Conservation (phyloP, 2,888 invertebrate species). For the Hyposoter dolosus region DNA sequence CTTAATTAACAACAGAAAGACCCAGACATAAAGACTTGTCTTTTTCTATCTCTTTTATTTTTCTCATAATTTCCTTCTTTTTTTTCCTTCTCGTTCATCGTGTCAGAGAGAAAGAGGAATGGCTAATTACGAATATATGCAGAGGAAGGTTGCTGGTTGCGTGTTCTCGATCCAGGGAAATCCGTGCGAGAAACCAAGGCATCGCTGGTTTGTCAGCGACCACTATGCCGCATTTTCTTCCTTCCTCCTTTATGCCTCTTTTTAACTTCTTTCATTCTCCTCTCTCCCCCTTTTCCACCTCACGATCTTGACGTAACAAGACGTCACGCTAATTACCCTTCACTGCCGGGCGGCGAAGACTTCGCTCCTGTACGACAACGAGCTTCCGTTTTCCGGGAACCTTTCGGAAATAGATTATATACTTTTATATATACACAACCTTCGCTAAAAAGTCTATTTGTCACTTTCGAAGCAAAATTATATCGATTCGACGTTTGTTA, state of each 20-base stretch:
- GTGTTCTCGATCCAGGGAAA: slow-evolving; percentile 61
- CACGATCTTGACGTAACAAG: slow-evolving; percentile 74
- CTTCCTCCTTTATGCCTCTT: slow-evolving; percentile 9
- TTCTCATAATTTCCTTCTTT: background rate
- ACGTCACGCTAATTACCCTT: slow-evolving; percentile 77
- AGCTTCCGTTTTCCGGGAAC: slow-evolving; percentile 66
- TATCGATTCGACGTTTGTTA: background rate
- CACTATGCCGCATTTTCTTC: slow-evolving; percentile 35
- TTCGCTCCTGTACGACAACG: slow-evolving; percentile 59
- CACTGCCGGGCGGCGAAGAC: slow-evolving; percentile 43
- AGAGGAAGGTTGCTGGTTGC: slow-evolving; percentile 61
- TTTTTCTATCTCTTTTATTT: slow-evolving; percentile 38
- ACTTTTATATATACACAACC: background rate
- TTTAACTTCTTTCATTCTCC: slow-evolving; percentile 14
- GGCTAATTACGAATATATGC: slow-evolving; percentile 68
- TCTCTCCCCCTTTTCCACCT: slow-evolving; percentile 62
- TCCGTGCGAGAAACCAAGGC: slow-evolving; percentile 57
- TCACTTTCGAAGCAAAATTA: background rate
- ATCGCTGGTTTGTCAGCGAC: slow-evolving; percentile 54
- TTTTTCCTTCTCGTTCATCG: slow-evolving; percentile 41
- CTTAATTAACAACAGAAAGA: slow-evolving; percentile 61
- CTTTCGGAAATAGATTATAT: slow-evolving; percentile 40
- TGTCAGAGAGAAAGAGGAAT: slow-evolving; percentile 47
- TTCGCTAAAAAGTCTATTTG: background rate
- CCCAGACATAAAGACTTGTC: slow-evolving; percentile 57